These are phyloP conservation scores for Lepus oiostolus DNA, from an alignment of 2,797 vertebrate species.

Conservation along the genomic window DNA sequence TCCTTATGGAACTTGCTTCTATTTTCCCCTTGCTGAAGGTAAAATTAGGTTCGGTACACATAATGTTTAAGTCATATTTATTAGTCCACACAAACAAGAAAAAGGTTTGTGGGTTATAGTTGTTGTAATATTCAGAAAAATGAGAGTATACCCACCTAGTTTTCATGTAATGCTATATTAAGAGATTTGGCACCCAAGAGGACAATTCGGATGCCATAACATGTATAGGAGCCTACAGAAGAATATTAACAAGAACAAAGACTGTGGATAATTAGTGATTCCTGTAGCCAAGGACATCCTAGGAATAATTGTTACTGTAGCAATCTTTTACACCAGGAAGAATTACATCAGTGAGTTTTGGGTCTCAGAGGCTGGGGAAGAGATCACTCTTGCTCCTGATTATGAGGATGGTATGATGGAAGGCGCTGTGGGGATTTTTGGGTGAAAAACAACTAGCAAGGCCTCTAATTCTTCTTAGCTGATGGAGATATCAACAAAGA, in stretches of 20 bases:
- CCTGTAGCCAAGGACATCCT: background rate
- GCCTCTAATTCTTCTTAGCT: background rate
- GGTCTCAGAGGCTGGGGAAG: background rate
- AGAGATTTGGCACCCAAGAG: background rate
- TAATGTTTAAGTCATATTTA: background rate
- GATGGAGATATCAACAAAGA: background rate
- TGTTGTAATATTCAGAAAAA: conserved; percentile 18
- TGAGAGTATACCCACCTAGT: conserved; percentile 3
- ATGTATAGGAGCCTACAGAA: background rate
- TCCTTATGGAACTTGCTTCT: conserved; percentile 32
- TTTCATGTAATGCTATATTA: background rate
- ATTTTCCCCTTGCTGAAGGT: background rate
- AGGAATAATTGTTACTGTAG: conserved; percentile 24
- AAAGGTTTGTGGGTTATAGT: background rate
- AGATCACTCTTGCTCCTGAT: background rate
- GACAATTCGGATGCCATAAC: background rate
- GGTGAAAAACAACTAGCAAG: conserved; percentile 32
- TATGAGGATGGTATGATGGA: background rate
- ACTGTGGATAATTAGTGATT: background rate
- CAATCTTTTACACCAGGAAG: conserved; percentile 15
- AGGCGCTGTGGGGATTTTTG: background rate
- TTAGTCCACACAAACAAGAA: background rate
- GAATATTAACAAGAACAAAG: conserved; percentile 29
- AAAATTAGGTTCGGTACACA: background rate
- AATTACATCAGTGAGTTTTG: background rate